phyloP scores from a whole-genome alignment of 2,797 vertebrate genomes.

The Lateolabrax maculatus region DNA sequence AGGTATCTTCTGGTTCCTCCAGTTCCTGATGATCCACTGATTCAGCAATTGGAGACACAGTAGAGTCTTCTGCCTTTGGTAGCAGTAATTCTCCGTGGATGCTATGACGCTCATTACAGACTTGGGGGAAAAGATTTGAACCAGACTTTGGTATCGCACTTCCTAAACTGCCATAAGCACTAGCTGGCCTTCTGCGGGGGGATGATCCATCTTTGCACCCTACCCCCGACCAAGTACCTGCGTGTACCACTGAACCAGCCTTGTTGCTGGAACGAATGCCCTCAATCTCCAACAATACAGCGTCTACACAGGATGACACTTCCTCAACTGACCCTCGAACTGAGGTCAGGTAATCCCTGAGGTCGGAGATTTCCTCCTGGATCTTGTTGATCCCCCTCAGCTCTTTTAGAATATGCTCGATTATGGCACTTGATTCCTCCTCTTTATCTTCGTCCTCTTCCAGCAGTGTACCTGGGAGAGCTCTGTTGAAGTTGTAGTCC shows the following conservation, averaged over 20 bases:
- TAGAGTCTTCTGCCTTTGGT: conserved; percentile 41
- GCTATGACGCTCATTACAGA: conserved; percentile 74
- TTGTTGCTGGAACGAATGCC: conserved; percentile 84
- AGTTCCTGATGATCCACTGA: conserved; percentile 58
- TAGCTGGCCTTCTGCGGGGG: conserved; percentile 72
- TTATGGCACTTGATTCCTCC: conserved; percentile 84
- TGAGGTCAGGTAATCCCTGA: conserved; percentile 86
- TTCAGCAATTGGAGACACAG: conserved; percentile 57
- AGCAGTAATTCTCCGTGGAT: conserved; percentile 61
- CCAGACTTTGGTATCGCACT: conserved; percentile 64
- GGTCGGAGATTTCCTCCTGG: conserved; percentile 88
- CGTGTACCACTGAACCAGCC: conserved; percentile 54
- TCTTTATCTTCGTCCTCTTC: conserved; percentile 79
- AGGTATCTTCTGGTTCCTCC: conserved; percentile 69
- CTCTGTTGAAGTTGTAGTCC: conserved; percentile 77
- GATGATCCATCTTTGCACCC: conserved; percentile 65
- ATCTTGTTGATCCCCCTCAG: conserved; percentile 88
- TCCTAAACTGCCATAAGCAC: conserved; percentile 76
- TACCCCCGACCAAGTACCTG: conserved; percentile 75
- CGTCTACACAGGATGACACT: conserved; percentile 88
- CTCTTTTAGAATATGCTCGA: conserved; percentile 88
- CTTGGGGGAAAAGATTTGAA: conserved; percentile 67
- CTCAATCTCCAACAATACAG: conserved; percentile 87
- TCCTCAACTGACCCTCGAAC: conserved; percentile 88
- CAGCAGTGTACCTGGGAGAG: conserved; percentile 52